Conservation (phyloP, 2,113 vertebrate species). For the Condylura cristata region DNA sequence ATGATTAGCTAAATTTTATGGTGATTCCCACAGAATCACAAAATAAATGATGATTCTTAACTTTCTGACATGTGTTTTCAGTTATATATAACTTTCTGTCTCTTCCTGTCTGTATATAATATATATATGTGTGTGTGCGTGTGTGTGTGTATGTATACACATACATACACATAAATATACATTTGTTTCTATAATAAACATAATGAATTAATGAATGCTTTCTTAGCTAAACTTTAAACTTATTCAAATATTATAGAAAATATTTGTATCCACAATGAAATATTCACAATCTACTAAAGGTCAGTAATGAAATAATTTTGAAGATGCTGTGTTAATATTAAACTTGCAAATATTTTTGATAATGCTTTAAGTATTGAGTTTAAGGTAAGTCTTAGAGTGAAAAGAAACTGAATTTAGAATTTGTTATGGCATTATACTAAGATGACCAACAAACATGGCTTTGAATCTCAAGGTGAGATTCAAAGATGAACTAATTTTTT, state of each 20-base stretch:
- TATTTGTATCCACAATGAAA: neutral
- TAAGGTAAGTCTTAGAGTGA: neutral
- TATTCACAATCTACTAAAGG: neutral
- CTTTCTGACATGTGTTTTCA: conserved; percentile 20
- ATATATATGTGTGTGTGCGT: too few species aligned
- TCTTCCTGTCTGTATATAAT: too few species aligned
- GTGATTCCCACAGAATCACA: neutral
- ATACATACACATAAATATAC: too few species aligned
- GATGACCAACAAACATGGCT: neutral
- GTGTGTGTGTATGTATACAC: too few species aligned
- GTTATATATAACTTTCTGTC: neutral
- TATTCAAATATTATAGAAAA: conserved; percentile 40
- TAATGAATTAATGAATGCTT: neutral
- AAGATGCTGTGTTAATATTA: neutral
- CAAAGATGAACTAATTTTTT: too few species aligned
- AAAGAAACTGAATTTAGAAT: neutral
- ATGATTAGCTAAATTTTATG: conserved; percentile 9
- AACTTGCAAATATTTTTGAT: neutral
- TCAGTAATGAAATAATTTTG: conserved; percentile 12
- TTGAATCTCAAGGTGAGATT: neutral
- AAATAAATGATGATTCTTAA: neutral
- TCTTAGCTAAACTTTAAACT: neutral
- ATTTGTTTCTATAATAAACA: neutral
- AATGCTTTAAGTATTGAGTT: neutral
- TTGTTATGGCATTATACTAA: neutral